phyloP scores from a whole-genome alignment of 2,888 invertebrate species.

The Lumbricus terrestris region DNA sequence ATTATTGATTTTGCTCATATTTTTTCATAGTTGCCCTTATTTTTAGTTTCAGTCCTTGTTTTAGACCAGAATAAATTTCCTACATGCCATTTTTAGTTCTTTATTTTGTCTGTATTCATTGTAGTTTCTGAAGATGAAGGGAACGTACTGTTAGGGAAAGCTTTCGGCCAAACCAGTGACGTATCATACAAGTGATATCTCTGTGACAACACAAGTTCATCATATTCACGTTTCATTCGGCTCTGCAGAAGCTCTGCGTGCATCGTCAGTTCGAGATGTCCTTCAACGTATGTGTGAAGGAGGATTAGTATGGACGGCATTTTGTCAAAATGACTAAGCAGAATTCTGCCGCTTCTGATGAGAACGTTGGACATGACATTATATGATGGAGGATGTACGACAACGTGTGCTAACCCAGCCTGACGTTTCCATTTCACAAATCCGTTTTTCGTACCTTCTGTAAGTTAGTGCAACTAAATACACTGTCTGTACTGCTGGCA shows the following conservation, averaged over 20 bases:
- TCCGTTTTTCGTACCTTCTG: not conserved
- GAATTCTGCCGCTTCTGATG: not conserved
- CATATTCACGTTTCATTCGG: not conserved
- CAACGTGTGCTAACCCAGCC: not conserved
- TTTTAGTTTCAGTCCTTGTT: too few species aligned
- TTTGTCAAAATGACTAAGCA: not conserved
- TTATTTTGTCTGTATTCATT: not conserved
- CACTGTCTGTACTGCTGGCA: not conserved
- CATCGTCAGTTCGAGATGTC: not conserved
- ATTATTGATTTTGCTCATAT: too few species aligned
- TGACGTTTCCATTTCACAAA: not conserved
- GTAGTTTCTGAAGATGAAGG: conserved; percentile 3
- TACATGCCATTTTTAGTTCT: not conserved
- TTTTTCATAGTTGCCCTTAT: too few species aligned
- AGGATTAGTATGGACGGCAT: not conserved
- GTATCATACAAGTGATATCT: not conserved
- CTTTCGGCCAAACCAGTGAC: not conserved
- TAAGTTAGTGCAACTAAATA: too few species aligned
- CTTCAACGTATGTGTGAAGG: not conserved
- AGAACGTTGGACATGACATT: not conserved
- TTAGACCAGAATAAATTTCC: too few species aligned
- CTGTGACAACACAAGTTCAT: not conserved
- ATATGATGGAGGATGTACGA: not conserved
- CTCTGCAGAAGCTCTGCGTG: too few species aligned
- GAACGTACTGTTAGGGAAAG: not conserved